These are phyloP conservation scores for Xanthorhoe designata DNA, from an alignment of 2,888 invertebrate species.

Conservation along the genomic window DNA sequence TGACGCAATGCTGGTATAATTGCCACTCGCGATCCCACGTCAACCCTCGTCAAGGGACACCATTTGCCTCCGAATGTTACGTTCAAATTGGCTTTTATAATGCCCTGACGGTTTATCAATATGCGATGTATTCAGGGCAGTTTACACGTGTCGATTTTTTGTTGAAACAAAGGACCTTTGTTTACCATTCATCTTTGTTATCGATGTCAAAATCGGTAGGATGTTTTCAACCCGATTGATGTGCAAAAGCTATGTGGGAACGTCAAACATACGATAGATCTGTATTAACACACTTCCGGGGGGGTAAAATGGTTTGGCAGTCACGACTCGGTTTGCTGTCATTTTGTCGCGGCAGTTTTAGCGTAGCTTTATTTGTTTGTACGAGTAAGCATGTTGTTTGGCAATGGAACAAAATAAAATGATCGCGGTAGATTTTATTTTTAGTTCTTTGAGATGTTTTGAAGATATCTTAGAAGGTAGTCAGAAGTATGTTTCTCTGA, in stretches of 20 bases:
- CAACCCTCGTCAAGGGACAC: slow-evolving; percentile 73
- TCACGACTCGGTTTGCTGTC: background rate
- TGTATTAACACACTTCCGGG: background rate
- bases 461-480: too few species aligned
- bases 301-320: background rate
- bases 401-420: too few species aligned
- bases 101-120: slow-evolving; percentile 61
- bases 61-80: slow-evolving; percentile 68
- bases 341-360: background rate
- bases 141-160: slow-evolving; percentile 34
- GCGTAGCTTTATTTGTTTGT: background rate
- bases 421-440: too few species aligned
- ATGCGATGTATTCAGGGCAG: slow-evolving; percentile 40
- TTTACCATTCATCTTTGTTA: slow-evolving; percentile 12
- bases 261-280: background rate
- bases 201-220: slow-evolving; percentile 1
- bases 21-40: slow-evolving; percentile 69
- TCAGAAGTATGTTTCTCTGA: too few species aligned
- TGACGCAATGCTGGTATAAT: slow-evolving; percentile 62
- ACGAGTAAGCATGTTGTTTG: background rate
- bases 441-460: too few species aligned
- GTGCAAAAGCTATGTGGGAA: background rate
- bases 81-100: slow-evolving; percentile 65
- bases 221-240: background rate
- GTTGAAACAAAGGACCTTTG: slow-evolving; percentile 24